A percentile compares a stretch with the other conserved stretches of the same genome.
These are phyloP conservation scores for Cassiopea xamachana DNA, from an alignment of 30 jellyfish, hydroid and myxozoan species.

Conservation along the genomic window DNA sequence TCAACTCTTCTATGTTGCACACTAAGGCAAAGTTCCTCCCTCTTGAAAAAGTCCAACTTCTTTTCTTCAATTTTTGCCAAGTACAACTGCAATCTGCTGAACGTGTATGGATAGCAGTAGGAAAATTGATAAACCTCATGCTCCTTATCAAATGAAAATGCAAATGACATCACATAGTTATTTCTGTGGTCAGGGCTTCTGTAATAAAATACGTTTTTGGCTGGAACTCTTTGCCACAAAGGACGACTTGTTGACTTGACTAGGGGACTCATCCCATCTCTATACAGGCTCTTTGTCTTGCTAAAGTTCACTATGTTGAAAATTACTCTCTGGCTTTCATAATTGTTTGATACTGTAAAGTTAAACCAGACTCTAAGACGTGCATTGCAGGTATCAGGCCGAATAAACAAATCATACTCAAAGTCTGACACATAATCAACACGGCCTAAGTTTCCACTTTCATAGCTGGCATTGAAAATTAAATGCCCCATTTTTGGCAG, in stretches of 20 bases:
- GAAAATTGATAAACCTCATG: slow-evolving; percentile 90
- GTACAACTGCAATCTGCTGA: slow-evolving; percentile 80
- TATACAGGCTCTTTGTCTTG: slow-evolving; percentile 84
- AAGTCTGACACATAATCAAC: slow-evolving; percentile 89
- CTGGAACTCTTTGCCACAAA: slow-evolving; percentile 91
- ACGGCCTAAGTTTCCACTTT: slow-evolving; percentile 93
- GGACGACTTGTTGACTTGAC: slow-evolving; percentile 95
- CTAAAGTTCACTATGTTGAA: slow-evolving; percentile 93
- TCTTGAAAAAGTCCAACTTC: slow-evolving; percentile 66
- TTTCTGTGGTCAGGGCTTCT: slow-evolving; percentile 90
- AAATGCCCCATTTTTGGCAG: slow-evolving; percentile 71
- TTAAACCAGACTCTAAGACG: slow-evolving; percentile 93
- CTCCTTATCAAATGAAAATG: slow-evolving; percentile 90
- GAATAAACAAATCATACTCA: slow-evolving; percentile 89
- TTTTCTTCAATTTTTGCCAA: slow-evolving; percentile 65
- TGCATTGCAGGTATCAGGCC: slow-evolving; percentile 97
- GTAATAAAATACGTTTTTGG: slow-evolving; percentile 90
- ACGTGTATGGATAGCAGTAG: slow-evolving; percentile 91
- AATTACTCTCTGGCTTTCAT: slow-evolving; percentile 83
- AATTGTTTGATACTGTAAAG: slow-evolving; percentile 83
- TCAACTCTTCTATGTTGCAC: slow-evolving; percentile 94
- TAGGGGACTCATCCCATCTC: slow-evolving; percentile 97
- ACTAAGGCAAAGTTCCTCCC: slow-evolving; percentile 79
- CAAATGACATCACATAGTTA: slow-evolving; percentile 96
- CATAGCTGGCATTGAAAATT: slow-evolving; percentile 86